phyloP scores from a whole-genome alignment of 2,113 vertebrate species.

The Siniperca chuatsi region DNA sequence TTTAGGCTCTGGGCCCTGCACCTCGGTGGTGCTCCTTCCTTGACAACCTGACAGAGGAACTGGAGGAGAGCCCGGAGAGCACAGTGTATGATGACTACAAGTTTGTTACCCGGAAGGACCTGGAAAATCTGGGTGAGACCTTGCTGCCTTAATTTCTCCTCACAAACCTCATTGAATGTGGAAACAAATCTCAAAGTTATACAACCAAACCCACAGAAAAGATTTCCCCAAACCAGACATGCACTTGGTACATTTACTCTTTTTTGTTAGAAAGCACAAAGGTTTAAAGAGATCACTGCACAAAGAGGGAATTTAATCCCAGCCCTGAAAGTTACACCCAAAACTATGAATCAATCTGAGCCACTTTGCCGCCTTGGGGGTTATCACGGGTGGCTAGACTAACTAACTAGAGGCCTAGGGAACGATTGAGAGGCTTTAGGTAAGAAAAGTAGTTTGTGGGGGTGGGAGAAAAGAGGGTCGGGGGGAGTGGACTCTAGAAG shows the following conservation, averaged over 20 bases:
- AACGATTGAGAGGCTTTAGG: conserved; percentile 41
- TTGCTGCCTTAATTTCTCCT: neutral
- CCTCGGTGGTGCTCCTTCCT: conserved; percentile 98
- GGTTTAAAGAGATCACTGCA: neutral
- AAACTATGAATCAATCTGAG: conserved; percentile 36
- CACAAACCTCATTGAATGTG: neutral
- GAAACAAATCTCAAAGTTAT: neutral
- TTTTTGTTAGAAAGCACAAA: conserved; percentile 5
- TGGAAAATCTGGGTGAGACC: conserved; percentile 93
- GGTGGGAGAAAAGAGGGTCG: conserved; percentile 12
- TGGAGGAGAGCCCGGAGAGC: conserved; percentile 97
- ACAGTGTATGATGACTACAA: conserved; percentile 99
- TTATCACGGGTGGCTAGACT: conserved; percentile 21
- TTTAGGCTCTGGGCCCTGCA: conserved; percentile 94
- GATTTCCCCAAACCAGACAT: neutral
- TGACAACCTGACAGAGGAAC: conserved; percentile 95
- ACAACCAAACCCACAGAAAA: neutral
- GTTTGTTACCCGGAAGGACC: conserved; percentile 95
- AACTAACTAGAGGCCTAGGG: conserved; percentile 31
- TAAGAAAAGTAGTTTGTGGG: conserved; percentile 37
- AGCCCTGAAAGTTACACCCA: conserved; percentile 5
- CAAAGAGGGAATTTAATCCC: conserved; percentile 19
- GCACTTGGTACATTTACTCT: neutral
- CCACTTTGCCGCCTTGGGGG: conserved; percentile 16
- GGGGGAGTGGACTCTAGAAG: conserved; percentile 49